These are phyloP conservation scores for Amblyjoppa fuscipennis DNA, from an alignment of 2,888 invertebrate species.

Conservation along the genomic window DNA sequence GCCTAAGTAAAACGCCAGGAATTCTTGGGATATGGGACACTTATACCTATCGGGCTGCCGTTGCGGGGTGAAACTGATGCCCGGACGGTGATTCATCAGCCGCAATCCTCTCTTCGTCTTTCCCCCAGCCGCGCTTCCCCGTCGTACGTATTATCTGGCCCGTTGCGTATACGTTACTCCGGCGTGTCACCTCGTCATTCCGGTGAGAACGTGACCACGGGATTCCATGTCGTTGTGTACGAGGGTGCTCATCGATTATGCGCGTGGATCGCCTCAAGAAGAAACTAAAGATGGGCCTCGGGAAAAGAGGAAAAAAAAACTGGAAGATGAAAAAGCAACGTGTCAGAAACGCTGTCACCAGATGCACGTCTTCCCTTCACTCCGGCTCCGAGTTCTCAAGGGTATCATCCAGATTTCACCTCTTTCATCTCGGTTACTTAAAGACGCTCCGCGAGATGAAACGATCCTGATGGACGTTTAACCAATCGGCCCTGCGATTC, in stretches of 20 bases:
- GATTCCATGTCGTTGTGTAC: slow-evolving; percentile 26
- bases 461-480: slow-evolving; percentile 41
- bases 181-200: slow-evolving; percentile 32
- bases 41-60: slow-evolving; percentile 67
- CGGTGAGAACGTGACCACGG: slow-evolving; percentile 48
- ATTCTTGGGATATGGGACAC: slow-evolving; percentile 72
- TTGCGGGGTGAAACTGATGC: slow-evolving; percentile 69
- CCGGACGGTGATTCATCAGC: slow-evolving; percentile 74
- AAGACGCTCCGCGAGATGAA: slow-evolving; percentile 19
- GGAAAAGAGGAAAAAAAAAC: slow-evolving; percentile 22
- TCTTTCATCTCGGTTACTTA: slow-evolving; percentile 37
- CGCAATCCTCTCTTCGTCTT: slow-evolving; percentile 39
- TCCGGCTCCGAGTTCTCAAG: not conserved
- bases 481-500: slow-evolving; percentile 3
- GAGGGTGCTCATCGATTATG: slow-evolving; percentile 46
- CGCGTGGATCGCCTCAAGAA: slow-evolving; percentile 8
- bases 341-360: slow-evolving; percentile 38
- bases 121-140: slow-evolving; percentile 7
- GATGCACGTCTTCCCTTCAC: not conserved
- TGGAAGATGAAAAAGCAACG: slow-evolving; percentile 4
- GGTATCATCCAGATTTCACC: slow-evolving; percentile 21
- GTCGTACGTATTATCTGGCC: not conserved
- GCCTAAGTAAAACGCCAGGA: slow-evolving; percentile 76
- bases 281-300: slow-evolving; percentile 1
- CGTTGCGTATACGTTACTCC: slow-evolving; percentile 17